These are phyloP conservation scores for Cygnus atratus DNA, from an alignment of 2,113 vertebrate genomes.

Conservation along the genomic window DNA sequence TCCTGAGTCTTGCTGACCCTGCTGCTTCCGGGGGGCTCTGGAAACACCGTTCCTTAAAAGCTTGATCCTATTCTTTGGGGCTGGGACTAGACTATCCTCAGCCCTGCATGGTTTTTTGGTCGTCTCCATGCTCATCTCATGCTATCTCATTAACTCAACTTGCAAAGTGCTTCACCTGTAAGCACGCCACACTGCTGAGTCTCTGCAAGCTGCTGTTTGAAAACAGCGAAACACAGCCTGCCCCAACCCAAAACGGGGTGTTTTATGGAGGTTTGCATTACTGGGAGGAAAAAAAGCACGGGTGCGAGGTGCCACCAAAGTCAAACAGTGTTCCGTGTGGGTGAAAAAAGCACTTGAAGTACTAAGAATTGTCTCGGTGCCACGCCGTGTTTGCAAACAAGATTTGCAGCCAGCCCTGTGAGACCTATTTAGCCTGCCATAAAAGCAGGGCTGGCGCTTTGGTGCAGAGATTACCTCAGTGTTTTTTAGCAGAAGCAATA, in stretches of 20 bases:
- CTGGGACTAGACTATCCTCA: not conserved
- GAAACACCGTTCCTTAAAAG: not conserved
- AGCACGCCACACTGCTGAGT: accelerated
- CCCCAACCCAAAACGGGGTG: not conserved
- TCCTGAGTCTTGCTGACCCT: not conserved
- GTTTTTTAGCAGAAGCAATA: not conserved
- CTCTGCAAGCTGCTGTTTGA: not conserved
- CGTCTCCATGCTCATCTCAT: accelerated
- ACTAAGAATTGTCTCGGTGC: not conserved
- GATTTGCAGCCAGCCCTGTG: not conserved
- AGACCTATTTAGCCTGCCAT: not conserved
- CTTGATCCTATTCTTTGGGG: not conserved
- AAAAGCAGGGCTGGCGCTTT: not conserved
- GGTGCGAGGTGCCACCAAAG: not conserved
- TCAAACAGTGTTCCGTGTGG: not conserved
- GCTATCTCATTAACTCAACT: accelerated
- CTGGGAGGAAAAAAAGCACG: not conserved
- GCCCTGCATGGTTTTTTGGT: not conserved
- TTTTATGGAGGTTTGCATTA: not conserved
- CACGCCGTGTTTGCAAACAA: constrained; percentile 8
- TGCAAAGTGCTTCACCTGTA: not conserved
- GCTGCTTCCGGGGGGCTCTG: not conserved
- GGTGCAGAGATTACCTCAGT: not conserved
- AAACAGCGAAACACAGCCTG: not conserved
- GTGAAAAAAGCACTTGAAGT: not conserved